Evolutionary conservation across 2,113 vertebrate genomes (phyloP).

Genomic region (Sula dactylatra): DNA sequence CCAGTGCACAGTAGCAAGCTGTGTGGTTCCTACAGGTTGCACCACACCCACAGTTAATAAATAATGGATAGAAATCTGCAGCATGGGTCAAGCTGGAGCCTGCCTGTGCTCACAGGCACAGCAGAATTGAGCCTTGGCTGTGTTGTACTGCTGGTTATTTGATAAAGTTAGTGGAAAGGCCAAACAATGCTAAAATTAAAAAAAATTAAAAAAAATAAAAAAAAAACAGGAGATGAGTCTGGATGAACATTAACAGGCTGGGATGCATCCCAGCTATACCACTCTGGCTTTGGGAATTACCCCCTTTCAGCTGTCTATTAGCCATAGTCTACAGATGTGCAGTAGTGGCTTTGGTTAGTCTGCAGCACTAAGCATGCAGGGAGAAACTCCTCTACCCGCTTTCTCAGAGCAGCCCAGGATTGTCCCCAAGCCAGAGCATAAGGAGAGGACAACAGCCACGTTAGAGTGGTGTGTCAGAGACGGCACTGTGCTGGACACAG

Average conservation of each 20-base stretch:
- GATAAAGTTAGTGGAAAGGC: background rate
- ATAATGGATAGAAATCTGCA: background rate
- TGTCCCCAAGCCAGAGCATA: background rate
- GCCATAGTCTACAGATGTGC: background rate
- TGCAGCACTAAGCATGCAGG: background rate
- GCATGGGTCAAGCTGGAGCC: background rate
- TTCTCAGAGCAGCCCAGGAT: background rate
- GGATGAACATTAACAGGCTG: background rate
- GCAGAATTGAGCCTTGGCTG: background rate
- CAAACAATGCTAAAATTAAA: background rate
- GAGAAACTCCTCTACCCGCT: background rate
- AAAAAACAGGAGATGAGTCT: background rate
- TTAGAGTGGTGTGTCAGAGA: background rate
- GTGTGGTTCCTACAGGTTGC: background rate
- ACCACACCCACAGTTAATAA: background rate
- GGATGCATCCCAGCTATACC: background rate
- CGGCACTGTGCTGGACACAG: rapidly evolving
- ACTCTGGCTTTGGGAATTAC: background rate
- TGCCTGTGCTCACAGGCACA: background rate
- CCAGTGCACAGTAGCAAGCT: background rate
- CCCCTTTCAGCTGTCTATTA: background rate
- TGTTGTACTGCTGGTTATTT: background rate
- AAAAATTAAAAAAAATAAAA: background rate
- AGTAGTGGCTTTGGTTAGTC: background rate
- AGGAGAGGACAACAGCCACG: rapidly evolving